Evolutionary conservation across 2,797 vertebrate genomes (phyloP).

Genomic region (Melanotaenia nigrans): DNA sequence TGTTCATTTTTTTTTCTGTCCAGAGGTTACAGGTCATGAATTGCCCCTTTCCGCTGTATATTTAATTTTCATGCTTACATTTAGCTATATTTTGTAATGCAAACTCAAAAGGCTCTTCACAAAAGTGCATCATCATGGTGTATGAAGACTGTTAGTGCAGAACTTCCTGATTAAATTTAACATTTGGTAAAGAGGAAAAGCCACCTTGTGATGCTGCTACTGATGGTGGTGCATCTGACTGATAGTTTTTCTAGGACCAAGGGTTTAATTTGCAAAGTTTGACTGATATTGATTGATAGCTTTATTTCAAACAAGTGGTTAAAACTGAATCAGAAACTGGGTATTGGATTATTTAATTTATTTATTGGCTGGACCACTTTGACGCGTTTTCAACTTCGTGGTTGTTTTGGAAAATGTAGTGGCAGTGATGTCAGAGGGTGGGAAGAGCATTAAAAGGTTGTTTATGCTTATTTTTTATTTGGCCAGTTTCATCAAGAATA

Average conservation of each 20-base stretch:
- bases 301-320: too few relatives aligned
- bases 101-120: background rate
- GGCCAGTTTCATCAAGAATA: background rate
- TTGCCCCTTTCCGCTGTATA: background rate
- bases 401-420: too few relatives aligned
- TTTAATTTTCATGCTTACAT: background rate
- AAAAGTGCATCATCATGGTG: conserved; percentile 45
- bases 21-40: background rate
- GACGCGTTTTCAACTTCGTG: too few relatives aligned
- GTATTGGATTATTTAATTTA: too few relatives aligned
- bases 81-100: background rate
- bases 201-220: background rate
- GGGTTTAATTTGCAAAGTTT: background rate
- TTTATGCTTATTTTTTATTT: background rate
- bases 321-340: too few relatives aligned
- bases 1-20: background rate
- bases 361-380: too few relatives aligned
- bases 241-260: background rate
- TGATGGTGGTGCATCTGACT: background rate
- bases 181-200: background rate
- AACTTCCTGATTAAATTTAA: background rate
- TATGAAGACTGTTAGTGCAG: background rate
- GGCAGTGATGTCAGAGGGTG: too few relatives aligned
- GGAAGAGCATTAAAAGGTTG: too few relatives aligned
- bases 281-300: too few relatives aligned